phyloP scores from a whole-genome alignment of 2,888 invertebrate species.

The Julus scandinavius region DNA sequence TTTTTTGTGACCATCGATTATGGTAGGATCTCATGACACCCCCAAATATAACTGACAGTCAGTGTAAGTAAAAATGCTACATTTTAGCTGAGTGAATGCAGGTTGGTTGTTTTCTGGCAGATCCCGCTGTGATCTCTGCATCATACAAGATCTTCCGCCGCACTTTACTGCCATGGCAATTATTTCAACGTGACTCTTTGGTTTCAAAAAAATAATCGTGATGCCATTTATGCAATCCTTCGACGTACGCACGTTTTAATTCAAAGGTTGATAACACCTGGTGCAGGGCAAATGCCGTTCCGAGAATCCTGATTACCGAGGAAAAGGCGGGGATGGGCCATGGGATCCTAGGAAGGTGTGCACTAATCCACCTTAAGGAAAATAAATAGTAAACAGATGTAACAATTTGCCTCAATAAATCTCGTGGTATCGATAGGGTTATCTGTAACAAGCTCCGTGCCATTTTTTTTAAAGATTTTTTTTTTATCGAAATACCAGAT shows the following conservation, averaged over 20 bases:
- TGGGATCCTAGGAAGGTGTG: not conserved
- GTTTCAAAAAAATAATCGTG: no score
- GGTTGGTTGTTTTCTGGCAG: not conserved
- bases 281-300: not conserved
- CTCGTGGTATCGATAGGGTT: not conserved
- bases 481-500: not conserved
- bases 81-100: no score
- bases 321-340: not conserved
- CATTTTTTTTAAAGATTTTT: not conserved
- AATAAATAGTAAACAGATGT: not conserved
- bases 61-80: not conserved
- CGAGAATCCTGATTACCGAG: not conserved
- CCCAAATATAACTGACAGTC: no score
- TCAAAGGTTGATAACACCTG: not conserved
- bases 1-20: no score
- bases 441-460: not conserved
- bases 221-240: not conserved
- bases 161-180: not conserved
- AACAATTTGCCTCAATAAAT: not conserved
- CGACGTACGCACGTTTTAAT: not conserved
- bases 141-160: not conserved
- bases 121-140: not conserved
- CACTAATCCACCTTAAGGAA: not conserved
- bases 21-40: no score
- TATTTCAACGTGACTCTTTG: not conserved